These are phyloP conservation scores for Xyrauchen texanus DNA, from an alignment of 2,113 vertebrate species.

Conservation along the genomic window DNA sequence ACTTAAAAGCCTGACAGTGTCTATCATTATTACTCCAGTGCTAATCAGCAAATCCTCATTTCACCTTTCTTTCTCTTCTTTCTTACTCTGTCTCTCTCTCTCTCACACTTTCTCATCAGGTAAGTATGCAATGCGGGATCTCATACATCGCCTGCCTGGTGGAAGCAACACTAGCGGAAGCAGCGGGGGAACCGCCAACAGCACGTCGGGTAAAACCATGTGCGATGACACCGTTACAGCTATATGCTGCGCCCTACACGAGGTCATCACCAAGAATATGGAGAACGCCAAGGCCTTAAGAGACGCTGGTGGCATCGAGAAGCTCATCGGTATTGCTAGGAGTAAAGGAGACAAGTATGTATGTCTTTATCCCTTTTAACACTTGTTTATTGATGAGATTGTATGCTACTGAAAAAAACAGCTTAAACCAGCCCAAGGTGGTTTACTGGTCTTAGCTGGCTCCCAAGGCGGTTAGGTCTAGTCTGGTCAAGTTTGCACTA, in stretches of 20 bases:
- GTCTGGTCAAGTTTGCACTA: too few species aligned
- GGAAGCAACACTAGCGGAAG: conserved; percentile 73
- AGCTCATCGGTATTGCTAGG: conserved; percentile 95
- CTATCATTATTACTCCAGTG: background rate
- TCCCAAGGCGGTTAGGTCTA: too few species aligned
- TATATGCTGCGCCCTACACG: conserved; percentile 96
- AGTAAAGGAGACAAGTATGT: conserved; percentile 99
- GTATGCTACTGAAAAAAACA: too few species aligned
- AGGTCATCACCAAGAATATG: conserved; percentile 99
- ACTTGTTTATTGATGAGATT: too few species aligned
- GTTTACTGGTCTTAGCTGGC: too few species aligned
- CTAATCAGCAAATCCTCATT: background rate
- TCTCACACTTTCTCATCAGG: conserved; percentile 66
- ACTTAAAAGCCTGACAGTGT: conserved; percentile 15
- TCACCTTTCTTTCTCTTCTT: conserved; percentile 18
- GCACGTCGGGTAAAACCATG: conserved; percentile 88
- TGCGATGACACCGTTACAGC: conserved; percentile 96
- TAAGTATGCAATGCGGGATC: conserved; percentile 98
- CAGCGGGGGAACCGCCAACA: conserved; percentile 66
- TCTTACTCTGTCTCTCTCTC: conserved; percentile 49
- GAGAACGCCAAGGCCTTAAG: conserved; percentile 98
- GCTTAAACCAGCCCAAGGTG: too few species aligned
- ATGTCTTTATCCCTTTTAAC: background rate
- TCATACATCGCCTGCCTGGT: conserved; percentile 94
- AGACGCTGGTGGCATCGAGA: conserved; percentile 95